A percentile compares a stretch with the other conserved stretches of the same genome.
phyloP scores from a whole-genome alignment of 2,797 vertebrate species.

The Cyprinella venusta region DNA sequence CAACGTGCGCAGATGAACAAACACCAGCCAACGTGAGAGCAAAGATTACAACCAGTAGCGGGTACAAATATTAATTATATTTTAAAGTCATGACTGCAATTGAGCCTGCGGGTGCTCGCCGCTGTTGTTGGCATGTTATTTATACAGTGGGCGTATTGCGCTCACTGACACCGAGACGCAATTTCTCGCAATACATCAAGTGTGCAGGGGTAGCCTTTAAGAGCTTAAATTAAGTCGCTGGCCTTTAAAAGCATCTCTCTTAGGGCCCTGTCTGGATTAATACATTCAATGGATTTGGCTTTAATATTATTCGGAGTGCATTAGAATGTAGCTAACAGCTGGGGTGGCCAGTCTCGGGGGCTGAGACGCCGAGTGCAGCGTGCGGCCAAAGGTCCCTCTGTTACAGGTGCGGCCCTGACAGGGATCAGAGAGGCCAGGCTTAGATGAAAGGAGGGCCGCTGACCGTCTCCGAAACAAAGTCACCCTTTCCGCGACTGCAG shows the following conservation, averaged over 20 bases:
- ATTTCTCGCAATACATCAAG: constrained; percentile 77
- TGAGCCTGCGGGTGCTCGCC: constrained; percentile 52
- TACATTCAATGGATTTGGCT: constrained; percentile 80
- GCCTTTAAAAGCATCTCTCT: constrained; percentile 84
- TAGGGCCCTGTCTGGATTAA: constrained; percentile 76
- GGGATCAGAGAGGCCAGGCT: constrained; percentile 71
- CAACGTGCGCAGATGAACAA: constrained; percentile 25
- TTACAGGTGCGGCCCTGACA: constrained; percentile 82
- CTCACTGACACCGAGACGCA: constrained; percentile 72
- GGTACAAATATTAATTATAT: constrained; percentile 63
- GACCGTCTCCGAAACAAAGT: constrained; percentile 69
- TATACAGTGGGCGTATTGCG: constrained; percentile 66
- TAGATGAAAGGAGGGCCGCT: constrained; percentile 70
- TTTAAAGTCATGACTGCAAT: constrained; percentile 71
- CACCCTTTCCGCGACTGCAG: constrained; percentile 56
- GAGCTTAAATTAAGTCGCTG: constrained; percentile 82
- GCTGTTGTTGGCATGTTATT: constrained; percentile 75
- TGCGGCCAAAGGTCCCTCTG: constrained; percentile 67
- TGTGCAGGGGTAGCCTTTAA: constrained; percentile 76
- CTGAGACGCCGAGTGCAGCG: constrained; percentile 60
- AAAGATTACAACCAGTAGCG: constrained; percentile 65
- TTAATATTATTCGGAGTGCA: constrained; percentile 83
- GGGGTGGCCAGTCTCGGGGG: constrained; percentile 76
- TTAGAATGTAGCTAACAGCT: constrained; percentile 83
- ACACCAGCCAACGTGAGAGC: constrained; percentile 44